Evolutionary conservation across 2,113 vertebrate species (phyloP).

Genomic region (Trichomycterus rosablanca): DNA sequence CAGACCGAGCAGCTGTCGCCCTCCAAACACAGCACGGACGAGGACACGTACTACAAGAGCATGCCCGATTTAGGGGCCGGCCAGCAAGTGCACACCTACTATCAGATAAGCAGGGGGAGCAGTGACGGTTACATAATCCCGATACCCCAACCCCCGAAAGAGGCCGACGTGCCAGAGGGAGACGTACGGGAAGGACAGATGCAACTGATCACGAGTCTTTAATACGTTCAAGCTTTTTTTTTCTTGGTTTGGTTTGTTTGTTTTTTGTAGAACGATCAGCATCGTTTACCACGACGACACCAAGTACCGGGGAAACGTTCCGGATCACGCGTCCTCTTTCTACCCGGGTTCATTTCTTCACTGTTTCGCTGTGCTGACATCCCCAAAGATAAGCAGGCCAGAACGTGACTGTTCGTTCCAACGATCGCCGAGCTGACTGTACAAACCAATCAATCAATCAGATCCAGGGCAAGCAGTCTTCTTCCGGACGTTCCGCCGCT

Average conservation of each 20-base stretch:
- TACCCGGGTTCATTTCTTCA: constrained; percentile 32
- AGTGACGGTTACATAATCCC: constrained; percentile 96
- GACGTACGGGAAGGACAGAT: constrained; percentile 98
- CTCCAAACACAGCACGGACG: constrained; percentile 85
- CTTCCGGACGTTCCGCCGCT: constrained; percentile 86
- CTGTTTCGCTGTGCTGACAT: constrained; percentile 10
- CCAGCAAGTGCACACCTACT: constrained; percentile 91
- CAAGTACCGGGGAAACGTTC: constrained; percentile 29
- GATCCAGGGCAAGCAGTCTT: constrained; percentile 90
- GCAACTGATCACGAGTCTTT: constrained; percentile 99
- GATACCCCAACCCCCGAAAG: constrained; percentile 74
- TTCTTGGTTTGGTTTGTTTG: no score
- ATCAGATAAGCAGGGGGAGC: constrained; percentile 91
- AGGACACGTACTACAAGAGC: constrained; percentile 98
- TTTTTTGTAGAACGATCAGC: constrained; percentile 43
- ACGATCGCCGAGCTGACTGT: constrained; percentile 74
- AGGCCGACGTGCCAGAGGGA: constrained; percentile 88
- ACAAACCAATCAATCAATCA: constrained; percentile 86
- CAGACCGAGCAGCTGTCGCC: constrained; percentile 90
- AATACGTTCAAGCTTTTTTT: constrained; percentile 55
- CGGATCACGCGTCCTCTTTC: constrained; percentile 31
- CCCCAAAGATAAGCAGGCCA: constrained; percentile 53
- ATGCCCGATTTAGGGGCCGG: constrained; percentile 95
- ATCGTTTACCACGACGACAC: constrained; percentile 39
- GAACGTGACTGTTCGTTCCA: constrained; percentile 6